These are phyloP conservation scores for Boulengeromyrus knoepffleri DNA, from an alignment of 2,113 vertebrate genomes.

Conservation along the genomic window DNA sequence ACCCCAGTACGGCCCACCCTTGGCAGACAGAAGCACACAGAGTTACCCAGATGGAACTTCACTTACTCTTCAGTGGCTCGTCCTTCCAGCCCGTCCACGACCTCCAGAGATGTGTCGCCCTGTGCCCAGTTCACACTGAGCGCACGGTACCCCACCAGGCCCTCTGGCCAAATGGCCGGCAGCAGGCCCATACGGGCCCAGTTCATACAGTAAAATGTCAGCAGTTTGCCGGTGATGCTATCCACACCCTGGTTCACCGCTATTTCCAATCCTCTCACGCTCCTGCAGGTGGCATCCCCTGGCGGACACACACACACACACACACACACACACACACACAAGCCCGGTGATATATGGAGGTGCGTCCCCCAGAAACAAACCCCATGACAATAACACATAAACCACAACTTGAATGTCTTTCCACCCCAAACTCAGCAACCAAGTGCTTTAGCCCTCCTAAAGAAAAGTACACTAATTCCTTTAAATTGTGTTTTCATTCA, in stretches of 20 bases:
- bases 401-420: background rate
- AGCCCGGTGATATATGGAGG: background rate
- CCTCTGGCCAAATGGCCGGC: conserved; percentile 47
- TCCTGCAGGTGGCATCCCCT: conserved; percentile 70
- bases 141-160: conserved; percentile 31
- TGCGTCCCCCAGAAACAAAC: background rate
- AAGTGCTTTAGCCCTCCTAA: background rate
- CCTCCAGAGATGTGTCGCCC: conserved; percentile 72
- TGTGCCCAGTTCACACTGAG: conserved; percentile 80
- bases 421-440: background rate
- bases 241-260: conserved; percentile 77
- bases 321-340: background rate
- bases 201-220: conserved; percentile 76
- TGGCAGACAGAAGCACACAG: background rate
- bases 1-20: background rate
- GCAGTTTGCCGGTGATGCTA: conserved; percentile 69
- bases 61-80: conserved; percentile 75
- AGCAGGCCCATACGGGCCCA: conserved; percentile 71
- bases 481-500: background rate
- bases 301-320: background rate
- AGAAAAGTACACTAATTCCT: background rate
- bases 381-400: background rate
- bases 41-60: background rate
- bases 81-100: conserved; percentile 77
- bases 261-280: conserved; percentile 71